Conservation (phyloP, 53 echinoderm and acorn worm genomes). For the Temnopleurus reevesii region DNA sequence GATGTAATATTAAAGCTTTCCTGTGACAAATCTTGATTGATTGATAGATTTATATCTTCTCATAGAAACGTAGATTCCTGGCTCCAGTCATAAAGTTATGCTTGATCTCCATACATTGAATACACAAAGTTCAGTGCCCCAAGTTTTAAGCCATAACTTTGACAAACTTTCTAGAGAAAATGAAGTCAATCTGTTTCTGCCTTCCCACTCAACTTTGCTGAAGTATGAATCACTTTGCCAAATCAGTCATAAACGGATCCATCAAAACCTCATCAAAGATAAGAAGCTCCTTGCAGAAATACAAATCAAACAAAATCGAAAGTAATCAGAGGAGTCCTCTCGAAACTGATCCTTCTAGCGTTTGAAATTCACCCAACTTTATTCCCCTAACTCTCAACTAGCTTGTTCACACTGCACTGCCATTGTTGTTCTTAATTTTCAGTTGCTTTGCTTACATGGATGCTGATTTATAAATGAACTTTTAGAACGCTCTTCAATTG, state of each 20-base stretch:
- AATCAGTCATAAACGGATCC: neutral
- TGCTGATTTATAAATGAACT: no score
- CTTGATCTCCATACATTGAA: neutral
- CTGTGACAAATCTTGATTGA: neutral
- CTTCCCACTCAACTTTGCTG: neutral
- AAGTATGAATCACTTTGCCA: neutral
- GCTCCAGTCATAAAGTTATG: neutral
- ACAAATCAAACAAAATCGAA: neutral
- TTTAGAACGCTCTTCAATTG: no score
- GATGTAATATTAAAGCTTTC: neutral
- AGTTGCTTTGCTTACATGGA: no score
- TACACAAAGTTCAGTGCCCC: neutral
- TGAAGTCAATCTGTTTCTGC: neutral
- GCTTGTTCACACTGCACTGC: no score
- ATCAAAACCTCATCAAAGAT: conserved; percentile 22
- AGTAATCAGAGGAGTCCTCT: conserved; percentile 11
- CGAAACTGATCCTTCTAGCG: neutral
- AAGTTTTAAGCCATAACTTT: neutral
- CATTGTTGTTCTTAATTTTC: no score
- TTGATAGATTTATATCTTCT: neutral
- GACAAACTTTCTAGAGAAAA: neutral
- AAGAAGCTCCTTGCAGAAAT: neutral
- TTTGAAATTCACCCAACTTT: conserved; percentile 8
- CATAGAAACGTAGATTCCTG: neutral
- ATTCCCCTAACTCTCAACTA: conserved; percentile 21